Base-by-base conservation (phyloP, 2,888 invertebrate genomes). In the Cantharis rufa region DNA sequence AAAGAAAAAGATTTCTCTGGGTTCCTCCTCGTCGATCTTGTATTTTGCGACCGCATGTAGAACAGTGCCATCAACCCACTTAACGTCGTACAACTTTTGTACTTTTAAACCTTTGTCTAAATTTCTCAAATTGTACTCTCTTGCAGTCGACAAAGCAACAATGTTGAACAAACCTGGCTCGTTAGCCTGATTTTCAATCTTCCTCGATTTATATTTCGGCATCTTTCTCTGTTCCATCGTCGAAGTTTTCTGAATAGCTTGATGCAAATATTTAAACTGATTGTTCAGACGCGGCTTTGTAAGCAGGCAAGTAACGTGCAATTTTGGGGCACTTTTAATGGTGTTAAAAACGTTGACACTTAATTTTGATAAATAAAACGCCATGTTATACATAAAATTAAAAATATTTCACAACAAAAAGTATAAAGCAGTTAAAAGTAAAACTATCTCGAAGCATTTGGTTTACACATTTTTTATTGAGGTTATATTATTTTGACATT, bases 1-100 rank as follows among this genome's bases (percentile, higher is more conserved):
- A 61, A 96, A 98, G 88, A 98, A 95, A 86, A 95, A 96, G 80
- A 98, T 94, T 88, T 98, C 96, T 10, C 97, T 89, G 0, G 93
- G 92, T 84, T 96, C 96, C 24, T 89, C 84, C 24, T 89, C 84
- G 0, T 92, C 94, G 0, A 96, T 91, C 75, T 92, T 91, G 87
- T 97, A 97, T 82, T 95, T 95, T 0, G 97, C 96, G 15, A 92
- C 91, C 0, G 95, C 95, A 83, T 96, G 94, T 15, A 98, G 89
- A 0, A 96, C 96, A 88, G 96, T 94, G 9, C 92, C 91, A 18
- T 90, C 90, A n/a, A 88, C 81, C 85, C 88, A 90, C 82, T 90
- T 92, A 0, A 94, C 92, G 75, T 91, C 90, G 84, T 98, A 98
- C 1, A 97, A 89, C 83, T 95, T 93, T 87, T 97, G 95, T 74